Evolutionary conservation across 2,113 vertebrate genomes (phyloP).

Genomic region (Scartelaos histophorus): DNA sequence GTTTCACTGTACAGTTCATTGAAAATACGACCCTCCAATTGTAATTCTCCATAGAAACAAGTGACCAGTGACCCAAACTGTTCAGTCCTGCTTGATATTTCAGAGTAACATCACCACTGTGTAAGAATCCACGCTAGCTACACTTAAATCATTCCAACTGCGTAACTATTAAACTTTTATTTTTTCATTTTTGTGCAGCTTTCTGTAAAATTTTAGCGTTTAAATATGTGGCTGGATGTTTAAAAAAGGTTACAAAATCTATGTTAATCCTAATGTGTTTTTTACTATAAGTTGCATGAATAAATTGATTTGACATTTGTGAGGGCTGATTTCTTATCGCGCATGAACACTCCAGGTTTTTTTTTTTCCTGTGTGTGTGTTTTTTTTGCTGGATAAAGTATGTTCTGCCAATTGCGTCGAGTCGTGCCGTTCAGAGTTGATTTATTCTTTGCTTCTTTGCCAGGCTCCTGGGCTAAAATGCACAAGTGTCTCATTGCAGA

Average conservation of each 20-base stretch:
- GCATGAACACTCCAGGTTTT: background rate
- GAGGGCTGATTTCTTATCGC: background rate
- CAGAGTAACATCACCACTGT: too few species aligned
- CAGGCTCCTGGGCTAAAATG: constrained; percentile 15
- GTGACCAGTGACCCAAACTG: too few species aligned
- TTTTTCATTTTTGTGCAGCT: constrained; percentile 23
- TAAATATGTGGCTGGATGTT: constrained; percentile 18
- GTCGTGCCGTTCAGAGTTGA: background rate
- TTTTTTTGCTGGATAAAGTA: background rate
- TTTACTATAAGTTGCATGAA: constrained; percentile 69
- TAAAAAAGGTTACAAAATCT: constrained; percentile 21
- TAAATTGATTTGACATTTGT: constrained; percentile 70
- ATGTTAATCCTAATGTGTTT: constrained; percentile 27
- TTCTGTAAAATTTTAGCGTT: constrained; percentile 28
- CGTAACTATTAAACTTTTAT: too few species aligned
- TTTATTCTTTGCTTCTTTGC: constrained; percentile 11
- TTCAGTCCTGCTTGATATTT: too few species aligned
- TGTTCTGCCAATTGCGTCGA: background rate
- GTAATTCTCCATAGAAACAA: too few species aligned
- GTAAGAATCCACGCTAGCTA: too few species aligned
- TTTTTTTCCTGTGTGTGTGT: constrained; percentile 6
- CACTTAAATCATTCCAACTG: too few species aligned
- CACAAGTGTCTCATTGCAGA: background rate
- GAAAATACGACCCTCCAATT: background rate
- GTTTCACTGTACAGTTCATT: background rate